These are phyloP conservation scores for Noctua comes DNA, from an alignment of 2,888 invertebrate species.

Conservation along the genomic window DNA sequence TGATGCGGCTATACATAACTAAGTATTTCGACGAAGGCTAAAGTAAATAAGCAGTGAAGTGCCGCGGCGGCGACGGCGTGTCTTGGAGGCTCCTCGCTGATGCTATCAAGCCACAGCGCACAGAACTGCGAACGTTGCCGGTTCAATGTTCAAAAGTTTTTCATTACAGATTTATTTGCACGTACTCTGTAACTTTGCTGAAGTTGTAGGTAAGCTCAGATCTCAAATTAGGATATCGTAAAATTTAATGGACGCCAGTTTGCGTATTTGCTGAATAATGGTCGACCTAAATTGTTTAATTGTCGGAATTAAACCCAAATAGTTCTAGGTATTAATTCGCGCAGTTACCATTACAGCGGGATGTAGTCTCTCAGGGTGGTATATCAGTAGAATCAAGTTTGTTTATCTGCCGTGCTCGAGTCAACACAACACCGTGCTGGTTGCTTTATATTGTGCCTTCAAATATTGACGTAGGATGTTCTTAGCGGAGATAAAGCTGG, in stretches of 20 bases:
- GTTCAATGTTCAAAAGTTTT: conserved; percentile 59
- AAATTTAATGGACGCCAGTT: conserved; percentile 72
- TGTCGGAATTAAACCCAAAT: conserved; percentile 70
- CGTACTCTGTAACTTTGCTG: conserved; percentile 53
- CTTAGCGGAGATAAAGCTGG: conserved; percentile 78
- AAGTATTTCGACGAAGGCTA: conserved; percentile 45
- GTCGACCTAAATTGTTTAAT: conserved; percentile 76
- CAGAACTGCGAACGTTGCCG: conserved; percentile 48
- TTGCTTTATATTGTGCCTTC: conserved; percentile 75
- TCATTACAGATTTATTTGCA: conserved; percentile 63
- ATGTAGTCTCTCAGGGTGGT: conserved; percentile 64
- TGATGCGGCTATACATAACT: conserved; percentile 40
- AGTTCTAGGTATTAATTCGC: conserved; percentile 64
- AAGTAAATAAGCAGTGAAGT: conserved; percentile 53
- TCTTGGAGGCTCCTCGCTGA: conserved; percentile 34
- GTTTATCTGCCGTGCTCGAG: conserved; percentile 65
- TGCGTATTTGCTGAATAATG: conserved; percentile 74
- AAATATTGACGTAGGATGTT: conserved; percentile 87
- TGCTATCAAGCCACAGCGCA: conserved; percentile 59
- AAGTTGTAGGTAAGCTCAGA: conserved; percentile 60
- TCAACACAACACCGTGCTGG: conserved; percentile 71
- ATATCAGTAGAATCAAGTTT: conserved; percentile 65
- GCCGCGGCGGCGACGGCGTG: conserved; percentile 52
- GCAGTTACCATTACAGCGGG: conserved; percentile 46
- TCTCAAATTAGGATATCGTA: conserved; percentile 70